phyloP scores from a whole-genome alignment of 2,888 invertebrate species.

The Metellina segmentata region DNA sequence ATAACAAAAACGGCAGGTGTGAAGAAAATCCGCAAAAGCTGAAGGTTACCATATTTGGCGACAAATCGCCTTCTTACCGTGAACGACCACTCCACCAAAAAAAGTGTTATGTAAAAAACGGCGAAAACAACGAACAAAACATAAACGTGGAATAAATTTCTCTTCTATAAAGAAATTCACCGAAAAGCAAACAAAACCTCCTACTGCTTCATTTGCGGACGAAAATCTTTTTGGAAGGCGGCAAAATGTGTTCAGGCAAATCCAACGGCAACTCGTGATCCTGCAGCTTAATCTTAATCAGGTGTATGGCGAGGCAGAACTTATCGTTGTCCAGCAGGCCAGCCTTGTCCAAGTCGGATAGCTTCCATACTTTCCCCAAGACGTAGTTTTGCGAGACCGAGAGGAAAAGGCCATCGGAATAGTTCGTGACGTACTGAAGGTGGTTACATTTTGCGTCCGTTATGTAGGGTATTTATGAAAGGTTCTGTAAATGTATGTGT shows the following conservation, averaged over 20 bases:
- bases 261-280: slow-evolving; percentile 95
- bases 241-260: slow-evolving; percentile 93
- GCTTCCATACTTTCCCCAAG: slow-evolving; percentile 96
- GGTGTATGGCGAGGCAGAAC: slow-evolving; percentile 98
- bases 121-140: not conserved
- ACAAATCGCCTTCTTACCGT: no score
- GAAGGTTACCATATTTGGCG: no score
- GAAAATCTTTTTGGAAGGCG: slow-evolving; percentile 84
- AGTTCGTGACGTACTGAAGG: no score
- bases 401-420: no score
- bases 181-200: not conserved
- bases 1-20: no score
- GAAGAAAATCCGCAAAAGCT: no score
- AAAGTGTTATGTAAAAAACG: not conserved
- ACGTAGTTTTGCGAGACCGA: no score
- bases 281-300: slow-evolving; percentile 93
- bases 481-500: no score
- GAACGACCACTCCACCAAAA: no score
- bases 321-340: slow-evolving; percentile 97
- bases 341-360: slow-evolving; percentile 97
- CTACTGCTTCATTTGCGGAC: slow-evolving; percentile 4
- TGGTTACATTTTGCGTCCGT: no score
- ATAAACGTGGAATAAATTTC: not conserved
- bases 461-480: no score
- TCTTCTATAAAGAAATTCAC: not conserved